Base-by-base conservation (phyloP, 2,113 vertebrate species). In the Perognathus longimembris region DNA sequence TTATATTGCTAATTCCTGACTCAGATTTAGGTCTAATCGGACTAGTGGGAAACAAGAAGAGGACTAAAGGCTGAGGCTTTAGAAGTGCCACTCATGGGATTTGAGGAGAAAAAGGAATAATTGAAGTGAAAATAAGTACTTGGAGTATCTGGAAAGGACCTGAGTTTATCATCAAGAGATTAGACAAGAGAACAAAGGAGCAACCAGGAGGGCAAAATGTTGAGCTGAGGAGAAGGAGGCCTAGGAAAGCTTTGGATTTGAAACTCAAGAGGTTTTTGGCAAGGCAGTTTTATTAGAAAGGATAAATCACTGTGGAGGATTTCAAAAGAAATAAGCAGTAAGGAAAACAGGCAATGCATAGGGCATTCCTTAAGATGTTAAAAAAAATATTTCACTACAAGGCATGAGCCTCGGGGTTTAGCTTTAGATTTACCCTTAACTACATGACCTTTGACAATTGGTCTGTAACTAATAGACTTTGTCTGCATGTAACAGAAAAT, bases 381-480 rank as follows among this genome's bases (percentile, higher is more conserved):
- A 85, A 76, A n/a, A 78, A 89, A 80, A 36, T 42, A 18, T n/a
- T n/a, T 10, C 45, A 24, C n/a, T 69, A 21, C 30, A 50, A 87
- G 17, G 36, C n/a, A 42, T 64, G 21, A 18, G 70, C 81, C 63
- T 71, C 75, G 30, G 11, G 28, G 45, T 70, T 92, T 57, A 22
- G 8, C 26, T 95, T 76, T 91, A 57, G 71, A 70, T 87, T 93
- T 84, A 26, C 10, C 3, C 5, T 90, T 86, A 57, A 57, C 26
- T 59, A 28, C 3, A 18, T 87, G 84, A 91, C 79, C 66, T 93
- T 90, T 69, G 87, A 50, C 30, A 28, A 9, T 64, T 54, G 93
- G 18, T 89, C 66, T 77, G 38, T 85, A 76, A 34, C 22, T 86
- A 50, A 70, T 34, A 79, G 9, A 91, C 78, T 89, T 86, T 85